These are phyloP conservation scores for Octomys mimax DNA, from an alignment of 2,797 vertebrate species.

Conservation along the genomic window DNA sequence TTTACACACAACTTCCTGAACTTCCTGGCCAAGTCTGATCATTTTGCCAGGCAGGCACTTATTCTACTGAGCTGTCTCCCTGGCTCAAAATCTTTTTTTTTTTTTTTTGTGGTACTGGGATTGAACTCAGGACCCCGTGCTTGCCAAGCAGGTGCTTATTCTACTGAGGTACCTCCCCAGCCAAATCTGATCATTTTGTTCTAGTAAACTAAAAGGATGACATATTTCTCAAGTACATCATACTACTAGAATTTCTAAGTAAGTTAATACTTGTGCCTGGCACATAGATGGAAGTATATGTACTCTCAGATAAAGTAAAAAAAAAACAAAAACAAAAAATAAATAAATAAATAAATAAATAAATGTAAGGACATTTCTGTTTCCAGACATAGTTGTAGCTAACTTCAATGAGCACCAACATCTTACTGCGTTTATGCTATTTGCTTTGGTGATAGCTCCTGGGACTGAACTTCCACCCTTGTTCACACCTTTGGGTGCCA, in stretches of 20 bases:
- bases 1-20: background rate
- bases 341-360: no score
- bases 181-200: background rate
- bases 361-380: no score
- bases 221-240: background rate
- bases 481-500: background rate
- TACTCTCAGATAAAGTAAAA: background rate
- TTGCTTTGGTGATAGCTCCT: background rate
- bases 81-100: background rate
- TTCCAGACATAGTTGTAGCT: background rate
- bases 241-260: background rate
- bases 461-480: background rate
- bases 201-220: background rate
- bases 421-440: background rate
- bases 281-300: background rate
- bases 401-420: background rate
- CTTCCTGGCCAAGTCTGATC: background rate
- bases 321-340: no score
- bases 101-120: no score
- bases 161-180: background rate
- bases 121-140: no score
- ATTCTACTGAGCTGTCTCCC: background rate
- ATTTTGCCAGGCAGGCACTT: background rate
- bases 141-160: background rate
- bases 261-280: background rate